Conservation (phyloP, 1,140 invertebrate species). For the Camponotus vicinus region DNA sequence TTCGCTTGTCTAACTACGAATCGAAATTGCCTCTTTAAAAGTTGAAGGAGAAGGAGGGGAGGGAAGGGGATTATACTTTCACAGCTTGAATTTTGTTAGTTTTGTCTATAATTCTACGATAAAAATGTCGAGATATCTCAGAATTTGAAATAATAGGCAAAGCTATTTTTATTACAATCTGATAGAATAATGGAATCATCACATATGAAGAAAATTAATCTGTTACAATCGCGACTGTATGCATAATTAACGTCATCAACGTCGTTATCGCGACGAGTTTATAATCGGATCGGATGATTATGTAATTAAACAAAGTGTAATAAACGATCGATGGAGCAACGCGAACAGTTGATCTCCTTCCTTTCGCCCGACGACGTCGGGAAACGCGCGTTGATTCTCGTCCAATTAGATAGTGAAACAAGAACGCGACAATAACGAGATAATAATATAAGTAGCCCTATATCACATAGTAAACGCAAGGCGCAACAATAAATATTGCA, state of each 20-base stretch:
- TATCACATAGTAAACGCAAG: slow-evolving; percentile 65
- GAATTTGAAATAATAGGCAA: background rate
- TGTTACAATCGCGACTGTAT: background rate
- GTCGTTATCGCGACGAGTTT: slow-evolving; percentile 8
- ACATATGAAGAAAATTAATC: slow-evolving; percentile 12
- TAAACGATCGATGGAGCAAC: background rate
- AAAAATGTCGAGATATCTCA: background rate
- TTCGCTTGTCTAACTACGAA: slow-evolving; percentile 3
- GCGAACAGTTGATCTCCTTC: background rate
- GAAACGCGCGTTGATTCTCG: background rate
- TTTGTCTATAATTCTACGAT: background rate
- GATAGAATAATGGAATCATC: background rate
- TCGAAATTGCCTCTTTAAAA: background rate
- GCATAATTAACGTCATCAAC: slow-evolving; percentile 21
- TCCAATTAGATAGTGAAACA: slow-evolving; percentile 24
- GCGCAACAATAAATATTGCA: slow-evolving; percentile 65
- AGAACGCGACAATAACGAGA: slow-evolving; percentile 49
- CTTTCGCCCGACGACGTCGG: too few relatives aligned
- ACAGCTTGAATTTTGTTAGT: background rate
- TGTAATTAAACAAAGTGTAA: slow-evolving; percentile 39
- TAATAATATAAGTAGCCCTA: slow-evolving; percentile 65
- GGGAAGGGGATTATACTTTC: background rate
- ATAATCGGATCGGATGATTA: background rate
- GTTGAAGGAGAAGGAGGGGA: too few relatives aligned
- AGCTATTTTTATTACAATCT: background rate